Evolutionary conservation across 2,888 invertebrate genomes (phyloP).

Genomic region (Elaeidobius kamerunicus): DNA sequence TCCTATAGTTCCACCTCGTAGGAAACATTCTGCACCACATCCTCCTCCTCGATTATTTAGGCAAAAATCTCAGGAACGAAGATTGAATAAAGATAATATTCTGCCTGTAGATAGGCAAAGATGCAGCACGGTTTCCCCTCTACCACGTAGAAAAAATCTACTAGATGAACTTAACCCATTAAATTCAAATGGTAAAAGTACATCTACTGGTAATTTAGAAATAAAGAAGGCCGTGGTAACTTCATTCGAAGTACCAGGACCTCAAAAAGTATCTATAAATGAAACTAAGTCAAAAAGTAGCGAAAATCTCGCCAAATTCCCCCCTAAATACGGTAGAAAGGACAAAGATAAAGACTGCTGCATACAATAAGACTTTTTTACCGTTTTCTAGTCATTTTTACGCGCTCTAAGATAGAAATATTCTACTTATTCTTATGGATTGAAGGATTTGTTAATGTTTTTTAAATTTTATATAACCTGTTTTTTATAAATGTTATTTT

Average conservation of each 20-base stretch:
- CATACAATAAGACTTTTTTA: conserved; percentile 40
- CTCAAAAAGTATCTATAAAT: conserved; percentile 28
- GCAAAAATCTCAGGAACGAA: conserved; percentile 44
- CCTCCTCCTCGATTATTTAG: conserved; percentile 38
- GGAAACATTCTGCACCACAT: conserved; percentile 16
- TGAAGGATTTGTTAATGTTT: conserved; percentile 37
- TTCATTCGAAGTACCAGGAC: conserved; percentile 36
- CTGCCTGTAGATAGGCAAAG: conserved; percentile 36
- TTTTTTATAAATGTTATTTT: conserved; percentile 28
- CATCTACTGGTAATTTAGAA: conserved; percentile 33
- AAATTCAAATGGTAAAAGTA: conserved; percentile 30
- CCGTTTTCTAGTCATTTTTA: conserved; percentile 45
- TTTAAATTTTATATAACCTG: conserved; percentile 39
- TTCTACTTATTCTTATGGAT: conserved; percentile 39
- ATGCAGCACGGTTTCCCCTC: conserved; percentile 37
- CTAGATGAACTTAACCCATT: conserved; percentile 9
- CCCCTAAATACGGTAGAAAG: conserved; percentile 29
- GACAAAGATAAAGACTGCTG: conserved; percentile 43
- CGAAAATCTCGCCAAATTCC: conserved; percentile 26
- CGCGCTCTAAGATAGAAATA: conserved; percentile 40
- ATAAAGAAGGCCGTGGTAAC: conserved; percentile 36
- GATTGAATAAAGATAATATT: conserved; percentile 15
- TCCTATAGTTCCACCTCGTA: conserved; percentile 39
- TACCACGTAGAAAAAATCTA: conserved; percentile 31
- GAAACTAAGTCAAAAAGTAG: conserved; percentile 24